Conservation (phyloP, 1,140 invertebrate genomes). For the Drosophila bocqueti region DNA sequence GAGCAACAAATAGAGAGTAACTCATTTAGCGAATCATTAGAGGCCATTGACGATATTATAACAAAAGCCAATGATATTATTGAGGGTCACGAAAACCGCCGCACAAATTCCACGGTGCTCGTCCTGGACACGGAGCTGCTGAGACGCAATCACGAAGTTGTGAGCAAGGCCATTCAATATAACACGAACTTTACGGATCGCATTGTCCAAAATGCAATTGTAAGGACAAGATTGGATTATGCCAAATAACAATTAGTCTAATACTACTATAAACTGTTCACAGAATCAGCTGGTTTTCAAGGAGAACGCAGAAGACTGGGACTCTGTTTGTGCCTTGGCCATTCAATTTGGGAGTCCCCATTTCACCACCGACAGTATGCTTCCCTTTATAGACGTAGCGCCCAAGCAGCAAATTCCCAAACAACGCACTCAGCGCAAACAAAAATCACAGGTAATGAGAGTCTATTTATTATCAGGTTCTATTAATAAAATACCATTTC, state of each 20-base stretch:
- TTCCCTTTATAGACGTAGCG: slow-evolving; percentile 68
- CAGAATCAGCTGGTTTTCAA: slow-evolving; percentile 55
- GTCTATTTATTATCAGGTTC: too few species aligned
- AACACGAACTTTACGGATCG: slow-evolving; percentile 57
- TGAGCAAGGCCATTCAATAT: slow-evolving; percentile 59
- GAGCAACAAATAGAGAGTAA: slow-evolving; percentile 56
- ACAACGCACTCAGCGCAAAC: slow-evolving; percentile 51
- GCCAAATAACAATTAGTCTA: neutral
- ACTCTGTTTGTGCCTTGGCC: slow-evolving; percentile 50
- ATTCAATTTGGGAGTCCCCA: slow-evolving; percentile 32
- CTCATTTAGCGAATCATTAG: slow-evolving; percentile 50
- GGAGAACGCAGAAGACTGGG: slow-evolving; percentile 57
- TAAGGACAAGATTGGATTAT: slow-evolving; percentile 18
- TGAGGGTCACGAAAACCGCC: slow-evolving; percentile 46
- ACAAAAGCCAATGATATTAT: slow-evolving; percentile 50
- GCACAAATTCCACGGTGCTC: slow-evolving; percentile 55
- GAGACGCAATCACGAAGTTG: slow-evolving; percentile 61
- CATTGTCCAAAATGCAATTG: slow-evolving; percentile 57
- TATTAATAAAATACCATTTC: neutral
- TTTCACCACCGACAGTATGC: slow-evolving; percentile 62
- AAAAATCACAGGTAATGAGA: slow-evolving; percentile 19
- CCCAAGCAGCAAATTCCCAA: slow-evolving; percentile 45
- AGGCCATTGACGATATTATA: slow-evolving; percentile 52
- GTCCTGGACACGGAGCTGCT: slow-evolving; percentile 65
- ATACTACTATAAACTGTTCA: neutral